Base-by-base conservation (phyloP, 2,888 invertebrate species). In the Chouioia cunea region DNA sequence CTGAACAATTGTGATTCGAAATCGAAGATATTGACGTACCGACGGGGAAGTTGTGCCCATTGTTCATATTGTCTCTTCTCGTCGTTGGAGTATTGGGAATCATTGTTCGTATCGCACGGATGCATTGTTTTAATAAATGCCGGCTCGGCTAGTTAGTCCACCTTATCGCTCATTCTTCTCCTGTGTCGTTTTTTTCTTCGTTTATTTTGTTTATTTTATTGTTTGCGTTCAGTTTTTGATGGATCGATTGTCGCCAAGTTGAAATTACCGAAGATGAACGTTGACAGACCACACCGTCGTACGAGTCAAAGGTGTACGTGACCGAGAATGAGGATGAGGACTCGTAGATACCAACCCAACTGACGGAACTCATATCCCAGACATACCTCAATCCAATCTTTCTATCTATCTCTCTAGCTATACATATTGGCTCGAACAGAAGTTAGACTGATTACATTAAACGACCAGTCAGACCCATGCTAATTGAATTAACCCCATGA, bases 1-100 rank as follows among this genome's bases (percentile, higher is more conserved):
- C 62, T 63, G 77, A 77, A 81, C 80, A 79, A 80, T 80, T 74
- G 77, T 77, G 77, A 78, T 79, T 80, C 74, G 76, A 77, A 79
- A 81, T 77, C 74, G 77, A 79, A 80, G 75, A 76, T 76, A 82
- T 80, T 79, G 77, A 75, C 76, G 80, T 71, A 82, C 14, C 8
- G 18, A 15, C 16, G 20, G 64, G 52, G 22, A 1, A 1, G 36
- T 46, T 54, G 12, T 53, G 4, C 36, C 4, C 20, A 18, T 36
- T n/a, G 18, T 36, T 16, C 43, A 23, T 43, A 20, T 48, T 27
- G 1, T 48, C 23, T 48, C 27, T 56, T 53, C 8, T 65, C 18
- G 10, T 57, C 56, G 43, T 16, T 1, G 48, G 43, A 58, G 54
- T 23, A 54, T 50, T 57, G 65, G 52, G 68, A 65, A 72, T 72